Base-by-base conservation (phyloP, 2,797 vertebrate species). In the Parauchenoglanis ngamensis region DNA sequence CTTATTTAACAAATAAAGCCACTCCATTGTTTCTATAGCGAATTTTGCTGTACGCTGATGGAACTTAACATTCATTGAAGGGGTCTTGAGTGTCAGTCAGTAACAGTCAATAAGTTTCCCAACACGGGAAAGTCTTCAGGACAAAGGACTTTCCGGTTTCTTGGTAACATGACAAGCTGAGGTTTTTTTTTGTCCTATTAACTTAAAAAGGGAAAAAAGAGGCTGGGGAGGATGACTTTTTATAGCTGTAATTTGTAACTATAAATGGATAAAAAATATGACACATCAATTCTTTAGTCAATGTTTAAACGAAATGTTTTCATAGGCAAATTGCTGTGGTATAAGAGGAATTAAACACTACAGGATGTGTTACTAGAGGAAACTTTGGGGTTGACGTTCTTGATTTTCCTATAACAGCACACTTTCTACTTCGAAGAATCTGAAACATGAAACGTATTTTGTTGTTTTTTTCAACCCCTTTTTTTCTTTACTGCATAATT, bases 91-190 rank as follows among this genome's bases (percentile, higher is more conserved):
- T 63, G 15, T 49, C 57, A 82, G 7, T 65, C 15, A n/a, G 40
- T 82, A 28, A 46, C 44, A n/a, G n/a, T 15, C 56, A 81, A 25
- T 28, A 82, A 82, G 40, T 63, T 82, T 82, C 79, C 40, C 79
- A 44, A 61, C 21, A 44, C 4, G 12, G 77, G 31, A 80, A 59
- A 77, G 28, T 77, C 23, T 77, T 28, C 13, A 56, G 35, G 7
- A 63, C 13, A 63, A 59, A 44, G 35, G 78, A 80, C 31, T 80
- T 61, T 44, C 78, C 57, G 5, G 56, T 80, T 61, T 80, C 21
- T 40, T 19, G 11, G 31, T 61, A 79, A 57, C 8, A 12, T 61
- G 54, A 61, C 21, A 15, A n/a, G 23, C 25, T 63, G 2, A 17
- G 8, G 25, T 63, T n/a, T 12, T 23, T 73, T 1, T 76, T 76